Evolutionary conservation across 2,888 invertebrate genomes (phyloP).

Genomic region (Cylindroiulus punctatus): DNA sequence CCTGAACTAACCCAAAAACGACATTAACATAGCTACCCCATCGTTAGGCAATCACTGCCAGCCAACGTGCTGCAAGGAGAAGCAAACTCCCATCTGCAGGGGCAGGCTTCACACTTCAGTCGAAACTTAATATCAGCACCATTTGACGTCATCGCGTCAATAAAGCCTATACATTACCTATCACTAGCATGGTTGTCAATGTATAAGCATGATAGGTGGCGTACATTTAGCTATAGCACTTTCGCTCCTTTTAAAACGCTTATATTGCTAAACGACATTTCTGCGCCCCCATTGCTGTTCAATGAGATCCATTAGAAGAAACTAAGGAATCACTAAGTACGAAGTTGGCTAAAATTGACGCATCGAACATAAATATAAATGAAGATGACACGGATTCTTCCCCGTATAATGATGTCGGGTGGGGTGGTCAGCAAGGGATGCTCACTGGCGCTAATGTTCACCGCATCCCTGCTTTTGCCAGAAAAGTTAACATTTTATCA

Average conservation of each 20-base stretch:
- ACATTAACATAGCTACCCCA: no score
- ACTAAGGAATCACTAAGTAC: neutral
- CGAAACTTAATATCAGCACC: no score
- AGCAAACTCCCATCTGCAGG: no score
- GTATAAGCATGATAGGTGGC: no score
- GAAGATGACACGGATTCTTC: neutral
- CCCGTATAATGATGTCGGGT: neutral
- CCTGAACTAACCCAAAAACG: no score
- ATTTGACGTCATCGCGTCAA: no score
- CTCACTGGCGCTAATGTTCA: neutral
- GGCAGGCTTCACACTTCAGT: no score
- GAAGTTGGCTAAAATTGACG: neutral
- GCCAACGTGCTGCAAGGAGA: no score
- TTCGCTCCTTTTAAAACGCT: neutral
- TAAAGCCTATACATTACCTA: no score
- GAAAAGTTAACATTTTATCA: constrained; percentile 33
- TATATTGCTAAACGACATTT: neutral
- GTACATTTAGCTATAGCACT: neutral
- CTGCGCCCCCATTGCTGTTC: neutral
- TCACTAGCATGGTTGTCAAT: no score
- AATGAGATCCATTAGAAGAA: constrained; percentile 5
- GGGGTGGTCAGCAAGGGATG: neutral
- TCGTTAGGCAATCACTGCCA: no score
- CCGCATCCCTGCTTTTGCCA: neutral
- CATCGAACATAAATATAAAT: neutral